Percentiles rank a stretch among this genome's conserved stretches.
phyloP scores from a whole-genome alignment of 2,113 vertebrate genomes.

The Rattus norvegicus region DNA sequence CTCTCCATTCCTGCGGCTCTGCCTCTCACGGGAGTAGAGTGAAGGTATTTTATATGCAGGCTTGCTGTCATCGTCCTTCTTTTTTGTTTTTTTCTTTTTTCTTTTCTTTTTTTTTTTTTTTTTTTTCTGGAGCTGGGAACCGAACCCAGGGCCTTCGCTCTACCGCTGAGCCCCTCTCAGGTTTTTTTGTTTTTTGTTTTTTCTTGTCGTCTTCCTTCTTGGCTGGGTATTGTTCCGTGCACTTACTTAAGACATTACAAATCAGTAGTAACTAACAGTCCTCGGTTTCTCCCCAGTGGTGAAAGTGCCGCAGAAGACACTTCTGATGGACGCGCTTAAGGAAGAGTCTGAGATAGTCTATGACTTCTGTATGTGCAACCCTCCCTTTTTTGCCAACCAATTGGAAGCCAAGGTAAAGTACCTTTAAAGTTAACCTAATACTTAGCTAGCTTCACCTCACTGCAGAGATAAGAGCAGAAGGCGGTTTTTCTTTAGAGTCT shows the following conservation, averaged over 20 bases:
- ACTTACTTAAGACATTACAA: conserved; percentile 8
- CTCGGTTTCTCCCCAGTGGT: conserved; percentile 89
- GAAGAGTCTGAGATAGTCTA: conserved; percentile 97
- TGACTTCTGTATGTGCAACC: conserved; percentile 99
- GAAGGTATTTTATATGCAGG: neutral
- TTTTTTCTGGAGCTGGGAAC: too few species aligned
- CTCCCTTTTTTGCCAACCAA: conserved; percentile 98
- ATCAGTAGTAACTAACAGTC: conserved; percentile 38
- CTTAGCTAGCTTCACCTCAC: conserved; percentile 34
- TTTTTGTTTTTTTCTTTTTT: too few species aligned
- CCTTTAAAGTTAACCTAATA: conserved; percentile 35
- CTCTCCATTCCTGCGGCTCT: neutral
- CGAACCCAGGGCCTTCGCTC: too few species aligned
- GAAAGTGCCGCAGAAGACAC: conserved; percentile 98
- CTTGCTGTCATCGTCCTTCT: neutral
- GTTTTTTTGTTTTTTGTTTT: too few species aligned
- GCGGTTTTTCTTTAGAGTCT: conserved; percentile 47
- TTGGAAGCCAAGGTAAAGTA: conserved; percentile 94
- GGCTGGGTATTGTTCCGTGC: neutral
- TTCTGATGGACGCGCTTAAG: conserved; percentile 98
- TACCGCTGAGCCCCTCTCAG: too few species aligned
- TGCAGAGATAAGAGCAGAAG: conserved; percentile 19
- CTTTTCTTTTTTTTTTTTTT: too few species aligned
- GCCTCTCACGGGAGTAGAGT: neutral
- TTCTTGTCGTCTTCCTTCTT: too few species aligned